Base-by-base conservation (phyloP, 2,888 invertebrate species). In the Apamea monoglypha region DNA sequence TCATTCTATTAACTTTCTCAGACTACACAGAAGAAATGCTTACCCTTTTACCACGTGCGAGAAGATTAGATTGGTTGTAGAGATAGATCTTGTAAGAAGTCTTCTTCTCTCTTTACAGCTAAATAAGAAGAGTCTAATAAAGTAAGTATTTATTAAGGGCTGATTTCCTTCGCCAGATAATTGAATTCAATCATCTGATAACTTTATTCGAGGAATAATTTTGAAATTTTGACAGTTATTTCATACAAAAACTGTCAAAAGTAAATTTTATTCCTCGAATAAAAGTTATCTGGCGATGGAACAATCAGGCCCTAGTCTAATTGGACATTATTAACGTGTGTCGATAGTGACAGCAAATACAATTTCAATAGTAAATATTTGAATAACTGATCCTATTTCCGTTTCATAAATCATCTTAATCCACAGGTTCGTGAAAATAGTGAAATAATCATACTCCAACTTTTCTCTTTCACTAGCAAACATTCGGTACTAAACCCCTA, bases 401-500 rank as follows among this genome's bases (percentile, higher is more conserved):
- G 36, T 29, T 61, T 40, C 40, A 36, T 44, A 61, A 76, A 50
- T 25, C 44, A 29, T 5, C 25, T n/a, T 18, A 82, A 66, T 53
- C 18, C 18, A 10, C 40, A 18, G 21, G 40, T 67, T 61, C 25
- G 32, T 59, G 32, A 59, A 59, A 77, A 80, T 25, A n/a, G 36
- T 56, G 25, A 80, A 71, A 72, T 63, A 64, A 69, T 64, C 6
- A 18, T 29, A 47, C n/a, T 56, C 56, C 10, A 25, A 56, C 8
- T 25, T 25, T 25, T 25, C 10, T 56, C 56, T 25, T 56, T 64
- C 47, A 29, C 47, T 44, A 47, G 50, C 74, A 78, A 83, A 78
- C 56, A 72, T 71, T 74, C 10, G n/a, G 53, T 63, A 67, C 66
- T 59, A 75, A 80, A 47, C 64, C 77, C 66, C 44, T 72, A 80